Evolutionary conservation across 1,140 invertebrate species (phyloP), one percentile per base, ranked within the genome.

Genomic region (Gryllus bimaculatus): DNA sequence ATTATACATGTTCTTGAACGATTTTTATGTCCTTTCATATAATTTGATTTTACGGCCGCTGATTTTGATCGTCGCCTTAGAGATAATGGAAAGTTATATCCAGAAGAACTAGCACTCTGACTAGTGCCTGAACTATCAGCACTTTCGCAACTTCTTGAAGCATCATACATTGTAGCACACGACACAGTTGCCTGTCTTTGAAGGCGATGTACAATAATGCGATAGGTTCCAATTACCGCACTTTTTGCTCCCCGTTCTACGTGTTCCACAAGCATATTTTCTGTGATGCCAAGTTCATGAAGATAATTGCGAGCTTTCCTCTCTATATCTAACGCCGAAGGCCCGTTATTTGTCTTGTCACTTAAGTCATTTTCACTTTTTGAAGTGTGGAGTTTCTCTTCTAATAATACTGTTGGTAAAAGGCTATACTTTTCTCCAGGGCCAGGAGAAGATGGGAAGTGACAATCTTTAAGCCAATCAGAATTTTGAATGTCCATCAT

Each of bases 221-320:
- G 83, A 82, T 91, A 92, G 15, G 89, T 88, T 4, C 90, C 91
- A 10, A 89, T 88, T 39, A 91, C 84, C 79, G 86, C 87, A 81
- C 86, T 89, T 54, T 87, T 83, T 0, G 87, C 86, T 15, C 90
- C 89, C 74, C 85, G 85, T 10, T 83, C 81, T 15, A 84, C 81
- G 78, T 87, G 83, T n/a, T 86, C 83, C 79, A 85, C 83, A 12
- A 91, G 83, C 82, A 89, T 86, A n/a, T 85, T 83, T 2, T 86
- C 84, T 8, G 84, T 86, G 26, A 91, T 90, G 7, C 90, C 90
- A 4, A 91, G 82, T 18, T 86, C 85, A 49, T 83, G 81, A 48
- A 91, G 82, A 49, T 86, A 84, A 78, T 84, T 82, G 18, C 86
- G 81, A 8, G 87, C 84, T 78, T 86, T 84, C 20, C 82, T 80